Evolutionary conservation across 2,888 invertebrate species (phyloP).

Genomic region (Aradus depressus): DNA sequence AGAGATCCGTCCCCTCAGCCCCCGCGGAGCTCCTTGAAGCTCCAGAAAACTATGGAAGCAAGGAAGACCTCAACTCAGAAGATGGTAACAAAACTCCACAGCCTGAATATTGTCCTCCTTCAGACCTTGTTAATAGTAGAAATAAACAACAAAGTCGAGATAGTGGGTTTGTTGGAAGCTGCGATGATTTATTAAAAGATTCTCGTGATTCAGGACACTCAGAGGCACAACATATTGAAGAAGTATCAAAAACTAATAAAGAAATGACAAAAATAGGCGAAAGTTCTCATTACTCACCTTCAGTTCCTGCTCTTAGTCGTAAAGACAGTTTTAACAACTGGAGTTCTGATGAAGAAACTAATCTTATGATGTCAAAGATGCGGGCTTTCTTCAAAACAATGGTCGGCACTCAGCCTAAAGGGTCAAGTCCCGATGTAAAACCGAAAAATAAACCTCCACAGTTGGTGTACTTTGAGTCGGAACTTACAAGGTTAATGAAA

Average conservation of each 20-base stretch:
- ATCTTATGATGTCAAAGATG: constrained; percentile 92
- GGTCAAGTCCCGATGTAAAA: constrained; percentile 37
- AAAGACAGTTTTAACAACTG: constrained; percentile 89
- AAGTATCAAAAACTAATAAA: constrained; percentile 1
- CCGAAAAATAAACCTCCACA: constrained; percentile 67
- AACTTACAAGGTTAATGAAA: constrained; percentile 81
- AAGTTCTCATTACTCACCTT: constrained; percentile 27
- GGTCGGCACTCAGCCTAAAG: constrained; percentile 50
- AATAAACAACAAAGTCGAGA: constrained; percentile 75
- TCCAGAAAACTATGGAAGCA: constrained; percentile 24
- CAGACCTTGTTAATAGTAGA: constrained; percentile 37
- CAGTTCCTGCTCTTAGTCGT: constrained; percentile 51
- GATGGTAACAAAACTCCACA: constrained; percentile 57
- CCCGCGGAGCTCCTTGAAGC: constrained; percentile 30
- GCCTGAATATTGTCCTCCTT: constrained; percentile 44
- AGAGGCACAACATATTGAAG: constrained; percentile 20
- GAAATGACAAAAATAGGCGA: constrained; percentile 17
- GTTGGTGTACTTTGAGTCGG: constrained; percentile 78
- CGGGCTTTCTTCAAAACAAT: constrained; percentile 84
- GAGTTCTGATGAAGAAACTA: constrained; percentile 89
- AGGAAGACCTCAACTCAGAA: constrained; percentile 39
- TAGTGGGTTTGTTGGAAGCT: constrained; percentile 80
- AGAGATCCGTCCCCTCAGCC: constrained; percentile 37
- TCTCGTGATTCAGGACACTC: constrained; percentile 27
- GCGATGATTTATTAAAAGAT: constrained; percentile 69